Evolutionary conservation across 2,888 invertebrate species (phyloP), one percentile per base, ranked within the genome.

Genomic region (Drosophila neotestacea): DNA sequence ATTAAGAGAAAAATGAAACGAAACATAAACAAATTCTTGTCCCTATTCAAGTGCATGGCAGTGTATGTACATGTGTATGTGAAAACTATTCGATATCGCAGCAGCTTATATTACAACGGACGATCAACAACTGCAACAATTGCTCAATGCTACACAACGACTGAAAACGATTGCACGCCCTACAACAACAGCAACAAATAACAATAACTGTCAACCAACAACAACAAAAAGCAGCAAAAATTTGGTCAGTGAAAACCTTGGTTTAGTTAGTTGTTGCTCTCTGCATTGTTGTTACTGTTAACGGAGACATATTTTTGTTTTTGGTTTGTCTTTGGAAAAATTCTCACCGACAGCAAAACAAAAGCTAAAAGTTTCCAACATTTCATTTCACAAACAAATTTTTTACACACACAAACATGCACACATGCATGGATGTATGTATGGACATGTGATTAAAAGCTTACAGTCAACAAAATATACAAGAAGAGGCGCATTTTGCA

Each of bases 321-420:
- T 22, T 22, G 22, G 22, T 3, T 22, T 22, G 22, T 22, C 22
- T 22, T 67, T 70, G 58, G 64, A 62, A 81, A 76, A 77, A 81
- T 88, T 84, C 83, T 88, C 83, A 83, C 73, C 71, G 51, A 41
- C 46, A 47, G 39, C 46, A 51, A 64, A 79, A 76, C 65, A 68
- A 74, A 60, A 68, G 56, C 56, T 54, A 42, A 79, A 69, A 48
- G 60, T 55, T 47, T 65, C 34, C 80, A 65, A 58, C 67, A 58
- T 70, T 68, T 83, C 77, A 79, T 70, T 81, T 86, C 86, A 69
- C 84, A 86, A 83, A 86, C 78, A 84, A 81, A 81, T 86, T 86
- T 32, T 22, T 22, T 73, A 64, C 73, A 67, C 78, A 67, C 42
- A n/a, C n/a, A n/a, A n/a, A 54, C 28, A 56, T 63, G 48, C 52